These are phyloP conservation scores for Copidosoma aretas DNA, from an alignment of 2,888 invertebrate species.

Conservation along the genomic window DNA sequence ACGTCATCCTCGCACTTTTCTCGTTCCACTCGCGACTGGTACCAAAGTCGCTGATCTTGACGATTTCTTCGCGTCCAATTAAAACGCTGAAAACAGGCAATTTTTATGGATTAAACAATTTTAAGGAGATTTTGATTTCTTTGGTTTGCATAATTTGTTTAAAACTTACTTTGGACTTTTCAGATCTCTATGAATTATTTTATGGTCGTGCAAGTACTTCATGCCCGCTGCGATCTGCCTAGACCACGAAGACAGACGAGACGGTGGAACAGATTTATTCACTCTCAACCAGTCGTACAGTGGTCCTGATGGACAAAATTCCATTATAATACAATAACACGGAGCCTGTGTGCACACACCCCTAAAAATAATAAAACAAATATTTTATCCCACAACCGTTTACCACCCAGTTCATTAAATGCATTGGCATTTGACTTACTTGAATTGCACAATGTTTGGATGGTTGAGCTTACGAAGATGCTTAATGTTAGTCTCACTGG, in stretches of 20 bases:
- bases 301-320: slow-evolving; percentile 95
- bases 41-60: slow-evolving; percentile 98
- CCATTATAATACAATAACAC: slow-evolving; percentile 96
- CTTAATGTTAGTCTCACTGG: slow-evolving; percentile 90
- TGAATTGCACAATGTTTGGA: slow-evolving; percentile 92
- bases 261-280: slow-evolving; percentile 84
- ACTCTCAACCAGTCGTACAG: slow-evolving; percentile 88
- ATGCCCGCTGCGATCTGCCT: slow-evolving; percentile 96
- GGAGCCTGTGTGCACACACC: slow-evolving; percentile 94
- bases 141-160: not conserved
- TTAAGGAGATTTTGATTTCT: not conserved
- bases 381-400: not conserved
- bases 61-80: slow-evolving; percentile 78
- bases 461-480: slow-evolving; percentile 92
- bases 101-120: not conserved
- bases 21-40: slow-evolving; percentile 95
- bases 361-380: slow-evolving; percentile 59
- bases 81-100: slow-evolving; percentile 71
- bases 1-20: slow-evolving; percentile 95
- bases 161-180: slow-evolving; percentile 97
- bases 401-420: not conserved
- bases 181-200: slow-evolving; percentile 97
- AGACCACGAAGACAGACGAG: slow-evolving; percentile 88
- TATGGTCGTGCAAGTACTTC: slow-evolving; percentile 93
- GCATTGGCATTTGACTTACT: slow-evolving; percentile 59